phyloP scores from a whole-genome alignment of 2,888 invertebrate genomes.

The Cerceris ruficornis region DNA sequence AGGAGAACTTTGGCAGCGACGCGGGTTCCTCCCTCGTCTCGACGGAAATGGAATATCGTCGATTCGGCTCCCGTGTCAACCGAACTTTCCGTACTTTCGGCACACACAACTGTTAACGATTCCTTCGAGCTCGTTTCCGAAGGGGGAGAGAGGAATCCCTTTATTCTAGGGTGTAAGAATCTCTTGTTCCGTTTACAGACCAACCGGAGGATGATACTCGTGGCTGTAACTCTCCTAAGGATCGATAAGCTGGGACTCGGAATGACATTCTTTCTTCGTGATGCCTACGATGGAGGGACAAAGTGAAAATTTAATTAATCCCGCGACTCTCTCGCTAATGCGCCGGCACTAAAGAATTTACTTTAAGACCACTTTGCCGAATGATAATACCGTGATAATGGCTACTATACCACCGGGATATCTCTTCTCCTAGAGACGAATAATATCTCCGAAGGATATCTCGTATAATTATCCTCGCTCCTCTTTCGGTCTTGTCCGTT shows the following conservation, averaged over 20 bases:
- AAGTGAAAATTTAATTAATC: background rate
- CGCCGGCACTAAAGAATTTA: background rate
- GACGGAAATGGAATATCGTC: conserved; percentile 63
- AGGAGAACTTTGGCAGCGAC: conserved; percentile 54
- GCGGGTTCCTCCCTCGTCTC: conserved; percentile 36
- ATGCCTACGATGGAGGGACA: background rate
- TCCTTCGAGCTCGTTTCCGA: conserved; percentile 23
- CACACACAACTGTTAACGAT: conserved; percentile 56
- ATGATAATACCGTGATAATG: conserved; percentile 29
- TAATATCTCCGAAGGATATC: conserved; percentile 31
- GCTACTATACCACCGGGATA: conserved; percentile 24
- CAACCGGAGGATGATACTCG: no score
- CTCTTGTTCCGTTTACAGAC: background rate
- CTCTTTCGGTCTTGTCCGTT: conserved; percentile 31
- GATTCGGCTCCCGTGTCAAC: conserved; percentile 49
- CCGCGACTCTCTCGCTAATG: background rate
- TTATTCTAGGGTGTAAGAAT: conserved; percentile 8
- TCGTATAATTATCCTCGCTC: conserved; percentile 10
- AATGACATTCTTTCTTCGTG: no score
- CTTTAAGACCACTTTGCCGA: background rate
- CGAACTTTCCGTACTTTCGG: conserved; percentile 58
- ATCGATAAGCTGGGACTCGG: no score
- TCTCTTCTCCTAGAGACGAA: conserved; percentile 30
- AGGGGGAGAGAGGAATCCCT: conserved; percentile 17
- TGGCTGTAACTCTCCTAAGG: no score